Percentiles rank a stretch among this genome's conserved stretches.
phyloP scores from a whole-genome alignment of 2,888 invertebrate genomes.

The Abrostola tripartita region DNA sequence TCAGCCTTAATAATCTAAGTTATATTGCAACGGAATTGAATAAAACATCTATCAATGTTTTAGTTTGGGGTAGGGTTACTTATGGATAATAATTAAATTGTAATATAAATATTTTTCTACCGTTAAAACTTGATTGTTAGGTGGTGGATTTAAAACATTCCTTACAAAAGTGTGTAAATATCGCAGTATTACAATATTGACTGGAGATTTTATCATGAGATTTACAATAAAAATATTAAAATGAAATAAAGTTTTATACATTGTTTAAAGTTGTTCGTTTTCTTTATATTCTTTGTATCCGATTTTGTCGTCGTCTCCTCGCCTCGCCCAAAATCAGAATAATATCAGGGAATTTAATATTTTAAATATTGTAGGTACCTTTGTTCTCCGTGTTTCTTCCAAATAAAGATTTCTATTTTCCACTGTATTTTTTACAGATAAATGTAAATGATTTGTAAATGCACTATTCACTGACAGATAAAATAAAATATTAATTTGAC shows the following conservation, averaged over 20 bases:
- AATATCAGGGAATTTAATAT: too few species aligned
- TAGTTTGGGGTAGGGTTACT: slow-evolving; percentile 31
- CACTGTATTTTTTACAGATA: too few species aligned
- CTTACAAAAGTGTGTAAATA: slow-evolving; percentile 31
- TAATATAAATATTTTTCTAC: slow-evolving; percentile 43
- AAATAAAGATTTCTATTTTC: too few species aligned
- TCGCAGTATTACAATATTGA: slow-evolving; percentile 47
- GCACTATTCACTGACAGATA: too few species aligned
- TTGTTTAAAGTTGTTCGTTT: slow-evolving; percentile 47
- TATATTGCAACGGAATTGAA: neutral
- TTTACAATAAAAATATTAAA: slow-evolving; percentile 45
- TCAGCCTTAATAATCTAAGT: neutral
- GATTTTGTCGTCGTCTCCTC: neutral
- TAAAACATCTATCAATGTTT: neutral
- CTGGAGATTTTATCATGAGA: slow-evolving; percentile 62
- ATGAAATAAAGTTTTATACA: slow-evolving; percentile 60
- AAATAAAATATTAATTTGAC: too few species aligned
- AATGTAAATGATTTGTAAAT: too few species aligned
- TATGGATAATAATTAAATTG: slow-evolving; percentile 11
- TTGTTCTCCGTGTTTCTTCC: too few species aligned
- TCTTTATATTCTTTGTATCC: neutral
- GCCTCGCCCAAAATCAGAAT: too few species aligned
- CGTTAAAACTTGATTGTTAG: slow-evolving; percentile 30
- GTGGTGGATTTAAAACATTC: slow-evolving; percentile 63
- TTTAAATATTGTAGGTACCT: too few species aligned